Evolutionary conservation across 2,888 invertebrate species (phyloP), one percentile per base, ranked within the genome.

Genomic region (Ectemnius cavifrons): DNA sequence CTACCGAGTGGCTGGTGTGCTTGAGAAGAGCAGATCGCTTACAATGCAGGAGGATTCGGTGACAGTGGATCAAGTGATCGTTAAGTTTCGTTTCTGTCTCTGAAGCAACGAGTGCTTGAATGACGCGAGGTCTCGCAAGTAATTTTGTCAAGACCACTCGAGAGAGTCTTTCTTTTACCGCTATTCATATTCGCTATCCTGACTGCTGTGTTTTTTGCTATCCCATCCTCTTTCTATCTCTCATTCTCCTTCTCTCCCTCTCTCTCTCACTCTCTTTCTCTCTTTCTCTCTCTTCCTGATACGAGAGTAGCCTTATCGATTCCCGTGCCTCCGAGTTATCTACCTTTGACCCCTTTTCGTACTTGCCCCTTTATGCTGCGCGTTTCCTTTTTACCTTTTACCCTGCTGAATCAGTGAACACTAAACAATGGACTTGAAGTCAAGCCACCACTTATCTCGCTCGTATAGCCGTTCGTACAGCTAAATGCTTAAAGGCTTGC

Each of bases 81-180:
- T 84, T 83, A 75, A 84, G 81, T 83, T 64, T 77, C 62, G 49
- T 71, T 78, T 56, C 63, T 37, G 37, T 8, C 37, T 60, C 28
- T 46, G 60, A 46, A 27, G 49, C 58, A 62, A 58, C 46, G 49
- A 67, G 27, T 14, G 20, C 68, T 75, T 37, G 52, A 46, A 61
- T 68, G 37, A 57, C 49, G n/a, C 63, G 20, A 62, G 23, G 5
- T 52, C 52, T 52, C 16, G 13, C 52, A 16, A 52, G 52, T 52
- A 14, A 52, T 52, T 52, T 52, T 52, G 16, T 52, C 16, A 52
- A 52, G 14, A 52, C 52, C 52, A 52, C 14, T 52, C n/a, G 52
- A 52, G 52, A 52, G 52, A 5, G 8, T 52, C 52, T 16, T 5
- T 52, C 52, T 52, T 52, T 14, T 52, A 1, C 2, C 16, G 8